Evolutionary conservation across 2,888 invertebrate genomes (phyloP).

Genomic region (Epinotia ramella): DNA sequence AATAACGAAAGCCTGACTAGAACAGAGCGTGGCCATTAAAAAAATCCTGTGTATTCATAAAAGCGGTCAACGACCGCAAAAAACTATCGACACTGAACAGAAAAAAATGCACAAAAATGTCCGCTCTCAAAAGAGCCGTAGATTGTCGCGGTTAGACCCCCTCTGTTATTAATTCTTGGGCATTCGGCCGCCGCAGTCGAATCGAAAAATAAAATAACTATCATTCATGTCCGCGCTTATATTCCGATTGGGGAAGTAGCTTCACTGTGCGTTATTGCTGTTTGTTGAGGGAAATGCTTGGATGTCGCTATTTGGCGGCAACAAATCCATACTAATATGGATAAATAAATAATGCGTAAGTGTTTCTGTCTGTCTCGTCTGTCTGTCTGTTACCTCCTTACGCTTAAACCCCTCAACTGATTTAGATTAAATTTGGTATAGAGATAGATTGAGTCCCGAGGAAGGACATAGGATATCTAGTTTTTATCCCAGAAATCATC

Average conservation of each 20-base stretch:
- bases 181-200: slow-evolving; percentile 71
- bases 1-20: slow-evolving; percentile 41
- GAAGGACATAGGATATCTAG: too few relatives aligned
- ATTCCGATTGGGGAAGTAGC: slow-evolving; percentile 63
- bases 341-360: too few relatives aligned
- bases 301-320: too few relatives aligned
- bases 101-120: slow-evolving; percentile 69
- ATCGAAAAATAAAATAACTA: slow-evolving; percentile 84
- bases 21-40: slow-evolving; percentile 58
- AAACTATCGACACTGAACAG: slow-evolving; percentile 80
- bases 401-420: too few relatives aligned
- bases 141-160: slow-evolving; percentile 78
- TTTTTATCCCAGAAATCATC: too few relatives aligned
- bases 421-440: too few relatives aligned
- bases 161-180: slow-evolving; percentile 82
- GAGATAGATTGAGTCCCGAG: too few relatives aligned
- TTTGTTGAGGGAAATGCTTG: slow-evolving; percentile 11
- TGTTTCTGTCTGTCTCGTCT: too few relatives aligned
- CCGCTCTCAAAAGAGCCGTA: slow-evolving; percentile 73
- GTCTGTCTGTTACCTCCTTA: too few relatives aligned
- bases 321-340: too few relatives aligned
- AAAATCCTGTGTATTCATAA: slow-evolving; percentile 65
- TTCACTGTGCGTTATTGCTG: slow-evolving; percentile 57
- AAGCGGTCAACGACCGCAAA: slow-evolving; percentile 77
- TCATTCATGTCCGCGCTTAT: slow-evolving; percentile 78